Conservation (phyloP, 2,888 invertebrate species). For the Desoria tigrina region DNA sequence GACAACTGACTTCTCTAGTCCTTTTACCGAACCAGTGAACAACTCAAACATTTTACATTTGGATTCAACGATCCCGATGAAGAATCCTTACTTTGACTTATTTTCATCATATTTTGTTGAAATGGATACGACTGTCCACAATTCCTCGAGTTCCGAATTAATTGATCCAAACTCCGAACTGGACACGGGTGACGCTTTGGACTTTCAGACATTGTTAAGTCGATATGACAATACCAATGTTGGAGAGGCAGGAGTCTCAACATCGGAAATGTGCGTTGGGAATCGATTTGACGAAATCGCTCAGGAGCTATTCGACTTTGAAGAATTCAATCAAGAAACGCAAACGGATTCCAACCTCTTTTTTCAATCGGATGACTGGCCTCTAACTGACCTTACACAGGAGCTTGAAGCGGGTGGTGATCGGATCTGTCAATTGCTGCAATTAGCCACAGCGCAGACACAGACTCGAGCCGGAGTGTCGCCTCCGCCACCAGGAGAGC, state of each 20-base stretch:
- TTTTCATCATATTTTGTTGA: too few relatives aligned
- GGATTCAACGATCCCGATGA: too few relatives aligned
- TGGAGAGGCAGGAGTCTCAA: neutral
- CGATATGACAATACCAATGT: neutral
- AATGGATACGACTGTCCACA: too few relatives aligned
- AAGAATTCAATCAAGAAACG: conserved; percentile 38
- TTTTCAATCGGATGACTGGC: conserved; percentile 1
- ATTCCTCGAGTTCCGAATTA: too few relatives aligned
- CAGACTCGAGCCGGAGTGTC: conserved; percentile 27
- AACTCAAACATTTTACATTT: too few relatives aligned
- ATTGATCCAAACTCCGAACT: too few relatives aligned
- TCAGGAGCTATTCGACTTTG: conserved; percentile 26
- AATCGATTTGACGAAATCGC: conserved; percentile 10
- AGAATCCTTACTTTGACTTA: too few relatives aligned
- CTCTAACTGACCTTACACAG: conserved; percentile 4
- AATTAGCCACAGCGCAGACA: conserved; percentile 37
- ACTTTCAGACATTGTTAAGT: too few relatives aligned
- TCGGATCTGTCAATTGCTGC: conserved; percentile 18
- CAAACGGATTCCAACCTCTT: conserved; percentile 43
- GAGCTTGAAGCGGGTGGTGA: conserved; percentile 18
- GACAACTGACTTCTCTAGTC: too few relatives aligned
- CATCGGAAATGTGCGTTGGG: neutral
- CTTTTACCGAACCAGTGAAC: too few relatives aligned
- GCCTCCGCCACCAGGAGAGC: neutral
- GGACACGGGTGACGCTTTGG: too few relatives aligned